Percentiles rank a stretch among this genome's conserved stretches.
These are phyloP conservation scores for Drosophila orena DNA, from an alignment of 1,140 invertebrate species.

Conservation along the genomic window DNA sequence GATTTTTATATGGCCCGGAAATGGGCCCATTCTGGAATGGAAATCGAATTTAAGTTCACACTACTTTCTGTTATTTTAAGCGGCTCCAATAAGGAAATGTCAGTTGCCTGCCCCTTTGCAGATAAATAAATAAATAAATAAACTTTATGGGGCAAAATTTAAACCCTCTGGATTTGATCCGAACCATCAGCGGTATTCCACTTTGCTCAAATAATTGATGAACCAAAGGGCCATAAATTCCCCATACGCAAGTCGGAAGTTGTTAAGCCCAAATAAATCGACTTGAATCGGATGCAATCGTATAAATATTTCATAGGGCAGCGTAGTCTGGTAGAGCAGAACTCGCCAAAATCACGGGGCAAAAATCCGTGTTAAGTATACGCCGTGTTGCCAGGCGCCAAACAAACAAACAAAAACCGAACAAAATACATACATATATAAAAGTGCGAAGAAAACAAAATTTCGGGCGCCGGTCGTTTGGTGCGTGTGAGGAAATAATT, in stretches of 20 bases:
- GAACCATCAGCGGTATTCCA: slow-evolving; percentile 39
- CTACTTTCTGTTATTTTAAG: slow-evolving; percentile 17
- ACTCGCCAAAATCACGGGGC: slow-evolving; percentile 43
- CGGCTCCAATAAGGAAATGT: slow-evolving; percentile 10
- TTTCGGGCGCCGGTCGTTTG: slow-evolving; percentile 28
- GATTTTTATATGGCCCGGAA: slow-evolving; percentile 29
- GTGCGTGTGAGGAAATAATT: slow-evolving; percentile 78
- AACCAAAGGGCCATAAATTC: slow-evolving; percentile 47
- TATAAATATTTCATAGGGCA: slow-evolving; percentile 79
- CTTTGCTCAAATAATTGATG: slow-evolving; percentile 70
- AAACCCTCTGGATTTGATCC: slow-evolving; percentile 14
- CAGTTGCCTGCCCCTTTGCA: not conserved
- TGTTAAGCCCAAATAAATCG: slow-evolving; percentile 74
- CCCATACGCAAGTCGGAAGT: slow-evolving; percentile 55
- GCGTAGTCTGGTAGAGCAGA: slow-evolving; percentile 28
- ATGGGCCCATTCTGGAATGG: slow-evolving; percentile 19
- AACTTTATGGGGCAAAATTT: slow-evolving; percentile 1
- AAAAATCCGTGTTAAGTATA: slow-evolving; percentile 62
- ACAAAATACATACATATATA: slow-evolving; percentile 5
- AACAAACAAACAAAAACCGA: slow-evolving; percentile 19
- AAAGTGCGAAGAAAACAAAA: slow-evolving; percentile 50
- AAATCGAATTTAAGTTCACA: not conserved
- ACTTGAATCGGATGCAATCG: slow-evolving; percentile 69
- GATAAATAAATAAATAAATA: slow-evolving; percentile 11
- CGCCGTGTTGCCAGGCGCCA: slow-evolving; percentile 53